phyloP scores from a whole-genome alignment of 1,140 invertebrate species.

The Lucilia sericata region DNA sequence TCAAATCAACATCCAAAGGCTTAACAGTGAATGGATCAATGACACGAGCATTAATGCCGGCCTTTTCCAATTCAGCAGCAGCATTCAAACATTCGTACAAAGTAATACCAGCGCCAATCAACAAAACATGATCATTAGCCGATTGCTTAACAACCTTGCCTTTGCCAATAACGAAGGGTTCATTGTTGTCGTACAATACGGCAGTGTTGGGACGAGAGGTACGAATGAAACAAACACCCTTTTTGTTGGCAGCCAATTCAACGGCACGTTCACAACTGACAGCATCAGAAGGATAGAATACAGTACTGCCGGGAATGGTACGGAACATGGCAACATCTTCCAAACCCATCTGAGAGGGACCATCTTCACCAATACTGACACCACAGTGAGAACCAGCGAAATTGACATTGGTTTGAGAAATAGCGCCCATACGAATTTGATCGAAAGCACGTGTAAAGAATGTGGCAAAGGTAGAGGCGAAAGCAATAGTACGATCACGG shows the following conservation, averaged over 20 bases:
- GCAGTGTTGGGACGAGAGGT: conserved; percentile 92
- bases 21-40: conserved; percentile 97
- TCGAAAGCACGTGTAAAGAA: conserved; percentile 98
- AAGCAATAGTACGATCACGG: conserved; percentile 88
- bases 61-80: conserved; percentile 79
- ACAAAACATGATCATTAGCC: conserved; percentile 80
- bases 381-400: conserved; percentile 96
- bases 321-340: conserved; percentile 98
- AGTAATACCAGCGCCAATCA: conserved; percentile 95
- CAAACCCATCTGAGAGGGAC: conserved; percentile 99
- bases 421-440: conserved; percentile 98
- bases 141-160: conserved; percentile 84
- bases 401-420: conserved; percentile 98
- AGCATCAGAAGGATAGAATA: conserved; percentile 98
- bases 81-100: conserved; percentile 91
- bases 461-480: conserved; percentile 96
- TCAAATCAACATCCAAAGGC: conserved; percentile 86
- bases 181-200: conserved; percentile 90
- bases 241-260: conserved; percentile 95
- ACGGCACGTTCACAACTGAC: conserved; percentile 93
- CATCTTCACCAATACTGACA: conserved; percentile 96
- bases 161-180: conserved; percentile 84
- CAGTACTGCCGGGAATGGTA: conserved; percentile 88
- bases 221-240: conserved; percentile 95
- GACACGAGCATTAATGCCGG: conserved; percentile 81